Evolutionary conservation across 2,888 invertebrate species (phyloP).

Genomic region (Patella caerulea): DNA sequence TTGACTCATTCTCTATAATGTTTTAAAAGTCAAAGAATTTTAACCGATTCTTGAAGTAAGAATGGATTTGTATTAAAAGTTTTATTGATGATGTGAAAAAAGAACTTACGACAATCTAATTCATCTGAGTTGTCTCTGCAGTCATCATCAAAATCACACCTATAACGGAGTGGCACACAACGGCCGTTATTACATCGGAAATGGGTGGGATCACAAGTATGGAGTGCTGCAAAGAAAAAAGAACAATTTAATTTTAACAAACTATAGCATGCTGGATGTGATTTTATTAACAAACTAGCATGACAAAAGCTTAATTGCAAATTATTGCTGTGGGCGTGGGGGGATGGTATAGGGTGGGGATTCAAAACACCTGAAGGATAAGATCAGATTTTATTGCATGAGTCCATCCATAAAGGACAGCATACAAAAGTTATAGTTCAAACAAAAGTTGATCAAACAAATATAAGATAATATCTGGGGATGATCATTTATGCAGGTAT

Average conservation of each 20-base stretch:
- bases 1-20: too few species aligned
- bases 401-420: too few species aligned
- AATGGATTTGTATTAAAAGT: too few species aligned
- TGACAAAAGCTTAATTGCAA: background rate
- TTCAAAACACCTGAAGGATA: background rate
- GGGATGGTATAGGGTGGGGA: background rate
- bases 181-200: slow-evolving; percentile 68
- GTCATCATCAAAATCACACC: slow-evolving; percentile 69
- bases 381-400: background rate
- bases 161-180: slow-evolving; percentile 63
- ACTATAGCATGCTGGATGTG: background rate
- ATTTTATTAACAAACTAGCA: background rate
- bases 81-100: too few species aligned
- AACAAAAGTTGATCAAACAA: too few species aligned
- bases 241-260: background rate
- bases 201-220: slow-evolving; percentile 61
- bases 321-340: background rate
- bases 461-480: too few species aligned
- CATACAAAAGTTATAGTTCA: too few species aligned
- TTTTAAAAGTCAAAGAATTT: too few species aligned
- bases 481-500: too few species aligned
- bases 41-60: too few species aligned
- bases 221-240: slow-evolving; percentile 48
- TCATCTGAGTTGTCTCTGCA: slow-evolving; percentile 68
- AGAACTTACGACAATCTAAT: slow-evolving; percentile 60